Conservation (phyloP, 2,113 vertebrate species). For the Zingel zingel region DNA sequence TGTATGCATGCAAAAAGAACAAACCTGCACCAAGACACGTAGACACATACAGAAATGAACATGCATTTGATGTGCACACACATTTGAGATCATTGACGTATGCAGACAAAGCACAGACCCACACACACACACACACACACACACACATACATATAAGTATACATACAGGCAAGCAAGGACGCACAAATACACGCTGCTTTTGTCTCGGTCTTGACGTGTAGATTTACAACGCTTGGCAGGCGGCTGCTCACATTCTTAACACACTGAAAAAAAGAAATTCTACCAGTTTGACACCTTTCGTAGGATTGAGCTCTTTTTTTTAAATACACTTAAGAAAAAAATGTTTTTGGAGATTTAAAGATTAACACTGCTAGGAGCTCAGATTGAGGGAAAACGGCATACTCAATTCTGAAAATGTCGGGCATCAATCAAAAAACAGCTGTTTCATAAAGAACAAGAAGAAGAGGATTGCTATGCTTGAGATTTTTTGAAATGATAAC, state of each 20-base stretch:
- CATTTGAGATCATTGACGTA: not conserved
- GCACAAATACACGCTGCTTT: not conserved
- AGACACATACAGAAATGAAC: not conserved
- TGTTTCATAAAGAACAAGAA: not conserved
- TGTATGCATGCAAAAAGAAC: constrained; percentile 24
- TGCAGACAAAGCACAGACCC: constrained; percentile 14
- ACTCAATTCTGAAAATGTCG: not conserved
- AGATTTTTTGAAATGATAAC: constrained; percentile 22
- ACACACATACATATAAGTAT: not conserved
- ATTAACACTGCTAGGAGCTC: not conserved
- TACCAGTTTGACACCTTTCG: constrained; percentile 15
- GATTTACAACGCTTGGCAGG: constrained; percentile 48
- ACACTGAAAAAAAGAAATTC: constrained; percentile 6
- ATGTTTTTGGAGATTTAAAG: not conserved
- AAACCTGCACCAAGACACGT: not conserved
- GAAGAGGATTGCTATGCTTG: constrained; percentile 12
- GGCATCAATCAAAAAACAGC: constrained; percentile 11
- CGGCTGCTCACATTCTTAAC: constrained; percentile 24
- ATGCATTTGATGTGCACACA: not conserved
- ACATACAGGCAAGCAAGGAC: not conserved
- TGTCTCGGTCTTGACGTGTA: constrained; percentile 30
- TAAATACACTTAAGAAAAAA: constrained; percentile 2
- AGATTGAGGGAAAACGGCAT: not conserved
- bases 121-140: not conserved
- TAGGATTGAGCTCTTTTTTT: not conserved